Percentiles rank a stretch among this genome's conserved stretches.
Conservation (phyloP, 2,888 invertebrate species). For the Antitype chi region DNA sequence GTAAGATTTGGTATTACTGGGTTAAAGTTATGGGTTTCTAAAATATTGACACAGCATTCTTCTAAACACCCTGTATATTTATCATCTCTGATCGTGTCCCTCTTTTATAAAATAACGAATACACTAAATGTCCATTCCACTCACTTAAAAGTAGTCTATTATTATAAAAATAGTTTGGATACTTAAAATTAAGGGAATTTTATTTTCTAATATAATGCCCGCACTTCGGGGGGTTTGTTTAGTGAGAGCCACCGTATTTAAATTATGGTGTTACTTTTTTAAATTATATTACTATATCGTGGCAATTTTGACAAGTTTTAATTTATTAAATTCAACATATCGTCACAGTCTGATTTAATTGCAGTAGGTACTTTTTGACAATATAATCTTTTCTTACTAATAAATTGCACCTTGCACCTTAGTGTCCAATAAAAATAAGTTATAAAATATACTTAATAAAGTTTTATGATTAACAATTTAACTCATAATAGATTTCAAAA, state of each 20-base stretch:
- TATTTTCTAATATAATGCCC: not conserved
- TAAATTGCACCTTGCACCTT: conserved; percentile 44
- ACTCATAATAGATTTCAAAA: conserved; percentile 17
- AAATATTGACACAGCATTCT: conserved; percentile 13
- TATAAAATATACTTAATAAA: conserved; percentile 14
- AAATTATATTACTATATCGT: conserved; percentile 3
- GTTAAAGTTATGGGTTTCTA: not conserved
- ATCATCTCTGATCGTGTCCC: conserved; percentile 36
- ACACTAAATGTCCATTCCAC: conserved; percentile 10
- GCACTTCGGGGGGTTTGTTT: not conserved
- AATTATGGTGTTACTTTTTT: not conserved
- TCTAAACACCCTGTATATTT: conserved; percentile 15
- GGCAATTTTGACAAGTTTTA: conserved; percentile 2
- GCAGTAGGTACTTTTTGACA: conserved; percentile 17
- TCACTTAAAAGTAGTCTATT: conserved; percentile 12
- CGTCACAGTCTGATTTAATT: not conserved
- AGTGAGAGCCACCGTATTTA: conserved; percentile 18
- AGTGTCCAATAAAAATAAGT: conserved; percentile 15
- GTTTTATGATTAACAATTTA: conserved; percentile 7
- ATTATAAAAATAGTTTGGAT: conserved; percentile 5
- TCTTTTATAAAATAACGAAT: conserved; percentile 27
- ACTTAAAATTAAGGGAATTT: conserved; percentile 5
- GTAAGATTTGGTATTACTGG: conserved; percentile 1
- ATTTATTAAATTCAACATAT: not conserved
- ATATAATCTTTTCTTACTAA: conserved; percentile 7